Evolutionary conservation across 1,140 invertebrate species (phyloP), one percentile per base, ranked within the genome.

Genomic region (Potamilus streckersoni): DNA sequence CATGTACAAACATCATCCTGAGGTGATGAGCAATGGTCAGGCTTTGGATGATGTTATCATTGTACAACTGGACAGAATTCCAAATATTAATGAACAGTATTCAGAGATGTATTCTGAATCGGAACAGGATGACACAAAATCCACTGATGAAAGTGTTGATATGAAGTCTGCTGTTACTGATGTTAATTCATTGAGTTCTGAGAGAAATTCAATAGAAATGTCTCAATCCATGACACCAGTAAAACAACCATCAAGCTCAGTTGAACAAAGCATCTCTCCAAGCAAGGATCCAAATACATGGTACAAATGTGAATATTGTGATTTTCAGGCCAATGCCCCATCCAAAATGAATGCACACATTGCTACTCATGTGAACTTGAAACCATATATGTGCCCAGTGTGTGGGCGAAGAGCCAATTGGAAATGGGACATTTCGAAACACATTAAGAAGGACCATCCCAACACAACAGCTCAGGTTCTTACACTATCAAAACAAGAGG

Each of bases 391-490:
- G 83, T 89, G 88, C 79, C 86, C 87, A 6, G 74, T 85, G 15
- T 89, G 88, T 82, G 87, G 87, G 17, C 79, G 82, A 16, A 75
- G 88, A 27, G 83, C 87, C 56, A 89, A 89, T 76, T 89, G 87
- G 84, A 88, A 88, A 72, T 90, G 89, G 88, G 89, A 90, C 71
- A 84, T 90, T 14, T 82, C 85, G 13, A 90, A 90, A 75, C 89
- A 90, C 69, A 87, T 90, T 62, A 78, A 81, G n/a, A 83, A 81
- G 38, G 83, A 81, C 67, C 88, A 90, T 70, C 82, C 84, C 2
- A 80, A 83, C 16, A 80, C 76, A 57, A 67, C 56, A 23, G 76
- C 82, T 15, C 82, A 88, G 68, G 88, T 90, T 19, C 82, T 88
- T 13, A 84, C 83, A 55, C 71, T 90, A 38, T 79, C 79, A 13